These are phyloP conservation scores for Bimastos eiseni DNA, from an alignment of 2,888 invertebrate species.

Conservation along the genomic window DNA sequence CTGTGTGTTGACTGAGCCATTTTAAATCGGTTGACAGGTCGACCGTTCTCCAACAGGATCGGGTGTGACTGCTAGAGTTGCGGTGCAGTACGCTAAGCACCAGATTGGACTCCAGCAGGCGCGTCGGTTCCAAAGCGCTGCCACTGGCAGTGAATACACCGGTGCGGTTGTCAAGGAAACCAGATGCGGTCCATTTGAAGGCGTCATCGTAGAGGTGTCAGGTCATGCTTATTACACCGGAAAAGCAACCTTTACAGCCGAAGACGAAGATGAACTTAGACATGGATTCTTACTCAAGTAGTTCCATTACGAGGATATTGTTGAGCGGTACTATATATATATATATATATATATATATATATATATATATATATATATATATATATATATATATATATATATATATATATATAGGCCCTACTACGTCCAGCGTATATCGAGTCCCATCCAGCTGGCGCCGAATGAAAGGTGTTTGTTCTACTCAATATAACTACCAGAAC, in stretches of 20 bases:
- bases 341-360: too few relatives aligned
- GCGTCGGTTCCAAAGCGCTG: constrained; percentile 50
- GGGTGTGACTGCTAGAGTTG: constrained; percentile 59
- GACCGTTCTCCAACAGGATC: constrained; percentile 63
- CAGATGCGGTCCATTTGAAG: constrained; percentile 37
- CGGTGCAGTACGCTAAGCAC: constrained; percentile 52
- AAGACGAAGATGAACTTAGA: constrained; percentile 54
- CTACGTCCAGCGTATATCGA: too few relatives aligned
- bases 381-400: too few relatives aligned
- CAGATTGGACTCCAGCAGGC: constrained; percentile 50
- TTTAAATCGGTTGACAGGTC: constrained; percentile 49
- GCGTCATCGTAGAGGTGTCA: constrained; percentile 60
- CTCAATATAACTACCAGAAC: too few relatives aligned
- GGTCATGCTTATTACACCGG: constrained; percentile 55
- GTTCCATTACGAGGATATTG: not conserved
- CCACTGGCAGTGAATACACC: constrained; percentile 47
- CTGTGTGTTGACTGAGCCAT: not conserved
- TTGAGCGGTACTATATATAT: too few relatives aligned
- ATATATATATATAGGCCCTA: too few relatives aligned
- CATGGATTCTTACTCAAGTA: constrained; percentile 54
- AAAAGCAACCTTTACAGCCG: constrained; percentile 51
- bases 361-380: too few relatives aligned
- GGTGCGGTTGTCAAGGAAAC: constrained; percentile 31
- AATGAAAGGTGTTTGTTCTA: too few relatives aligned
- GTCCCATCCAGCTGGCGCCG: too few relatives aligned